These are phyloP conservation scores for Clivina fossor DNA, from an alignment of 2,888 invertebrate species.

Conservation along the genomic window DNA sequence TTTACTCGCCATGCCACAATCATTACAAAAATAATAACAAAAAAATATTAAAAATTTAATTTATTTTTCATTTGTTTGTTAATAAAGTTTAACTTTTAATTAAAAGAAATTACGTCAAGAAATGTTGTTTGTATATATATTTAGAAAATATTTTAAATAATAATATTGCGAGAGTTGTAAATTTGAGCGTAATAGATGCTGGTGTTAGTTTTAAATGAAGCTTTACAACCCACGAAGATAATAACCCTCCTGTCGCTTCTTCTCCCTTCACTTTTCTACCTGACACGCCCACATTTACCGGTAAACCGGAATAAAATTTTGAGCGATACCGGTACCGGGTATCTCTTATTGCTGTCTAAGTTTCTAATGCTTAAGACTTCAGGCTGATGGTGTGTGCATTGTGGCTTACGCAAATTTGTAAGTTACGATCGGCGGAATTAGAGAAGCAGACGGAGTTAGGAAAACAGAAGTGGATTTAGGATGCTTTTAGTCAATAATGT, in stretches of 20 bases:
- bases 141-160: too few relatives aligned
- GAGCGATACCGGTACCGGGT: background rate
- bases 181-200: too few relatives aligned
- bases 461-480: constrained; percentile 2
- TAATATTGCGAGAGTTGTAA: too few relatives aligned
- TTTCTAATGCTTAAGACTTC: constrained; percentile 3
- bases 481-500: too few relatives aligned
- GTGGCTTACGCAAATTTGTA: constrained; percentile 31
- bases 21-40: too few relatives aligned
- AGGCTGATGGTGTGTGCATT: constrained; percentile 22
- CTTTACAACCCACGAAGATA: constrained; percentile 3
- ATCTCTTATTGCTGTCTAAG: background rate
- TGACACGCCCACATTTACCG: too few relatives aligned
- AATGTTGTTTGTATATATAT: too few relatives aligned
- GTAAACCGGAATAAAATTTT: constrained; percentile 1
- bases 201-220: constrained; percentile 12
- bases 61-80: too few relatives aligned
- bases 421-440: constrained; percentile 26
- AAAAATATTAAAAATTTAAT: too few relatives aligned
- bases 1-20: too few relatives aligned
- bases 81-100: too few relatives aligned
- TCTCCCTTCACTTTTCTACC: background rate
- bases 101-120: too few relatives aligned
- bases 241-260: background rate
- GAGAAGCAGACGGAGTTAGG: constrained; percentile 20